These are phyloP conservation scores for Herpetotheres cachinnans DNA, from an alignment of 2,113 vertebrate genomes.

Conservation along the genomic window DNA sequence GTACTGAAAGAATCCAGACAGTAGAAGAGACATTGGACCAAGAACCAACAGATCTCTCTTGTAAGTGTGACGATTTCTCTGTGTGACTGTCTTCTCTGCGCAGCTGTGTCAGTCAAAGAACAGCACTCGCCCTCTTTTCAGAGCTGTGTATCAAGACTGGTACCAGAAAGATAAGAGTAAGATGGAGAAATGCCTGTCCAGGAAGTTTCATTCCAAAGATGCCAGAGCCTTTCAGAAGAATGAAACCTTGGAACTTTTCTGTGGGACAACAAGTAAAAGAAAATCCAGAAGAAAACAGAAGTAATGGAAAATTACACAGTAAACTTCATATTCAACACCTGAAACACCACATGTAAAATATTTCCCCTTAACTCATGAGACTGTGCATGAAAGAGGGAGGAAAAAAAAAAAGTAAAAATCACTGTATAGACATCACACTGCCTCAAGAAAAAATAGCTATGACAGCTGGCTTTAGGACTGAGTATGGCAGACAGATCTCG, in stretches of 20 bases:
- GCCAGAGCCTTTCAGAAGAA: not conserved
- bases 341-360: not conserved
- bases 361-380: not conserved
- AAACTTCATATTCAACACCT: not conserved
- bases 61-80: not conserved
- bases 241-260: not conserved
- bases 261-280: not conserved
- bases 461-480: not conserved
- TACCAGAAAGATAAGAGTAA: not conserved
- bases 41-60: not conserved
- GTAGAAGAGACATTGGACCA: not conserved
- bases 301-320: not conserved
- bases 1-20: not conserved
- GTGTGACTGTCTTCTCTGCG: not conserved
- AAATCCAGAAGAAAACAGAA: not conserved
- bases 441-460: not conserved
- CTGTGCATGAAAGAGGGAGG: accelerated
- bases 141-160: not conserved
- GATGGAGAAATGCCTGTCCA: not conserved
- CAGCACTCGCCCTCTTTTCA: not conserved
- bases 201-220: not conserved
- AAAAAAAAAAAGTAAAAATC: no score
- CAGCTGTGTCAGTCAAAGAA: not conserved
- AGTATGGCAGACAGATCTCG: not conserved
- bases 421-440: not conserved